Evolutionary conservation across 2,113 vertebrate genomes (phyloP).

Genomic region (Dipodomys stephensi): DNA sequence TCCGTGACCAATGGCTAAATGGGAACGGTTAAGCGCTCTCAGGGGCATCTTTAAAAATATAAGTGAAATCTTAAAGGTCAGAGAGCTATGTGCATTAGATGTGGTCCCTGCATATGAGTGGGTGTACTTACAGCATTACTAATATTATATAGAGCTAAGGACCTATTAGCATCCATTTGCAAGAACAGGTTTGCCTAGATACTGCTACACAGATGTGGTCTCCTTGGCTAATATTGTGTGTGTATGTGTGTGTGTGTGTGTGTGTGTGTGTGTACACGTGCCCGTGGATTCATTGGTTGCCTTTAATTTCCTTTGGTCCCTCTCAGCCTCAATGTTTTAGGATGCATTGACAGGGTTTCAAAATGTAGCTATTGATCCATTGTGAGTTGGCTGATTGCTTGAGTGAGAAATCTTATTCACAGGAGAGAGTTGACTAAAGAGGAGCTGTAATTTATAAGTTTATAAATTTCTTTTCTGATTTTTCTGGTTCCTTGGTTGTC

Average conservation of each 20-base stretch:
- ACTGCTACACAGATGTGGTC: not conserved
- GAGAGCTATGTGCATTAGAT: constrained; percentile 68
- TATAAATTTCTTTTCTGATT: constrained; percentile 48
- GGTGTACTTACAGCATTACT: constrained; percentile 43
- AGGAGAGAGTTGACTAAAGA: not conserved
- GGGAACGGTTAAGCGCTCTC: constrained; percentile 67
- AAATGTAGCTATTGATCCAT: constrained; percentile 61
- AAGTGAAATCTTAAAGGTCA: constrained; percentile 78
- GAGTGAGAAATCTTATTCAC: constrained; percentile 48
- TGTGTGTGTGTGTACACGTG: not conserved
- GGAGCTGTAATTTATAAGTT: constrained; percentile 51
- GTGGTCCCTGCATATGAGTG: constrained; percentile 61
- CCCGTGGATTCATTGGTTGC: not conserved
- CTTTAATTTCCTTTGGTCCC: constrained; percentile 41
- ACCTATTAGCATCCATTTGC: constrained; percentile 64
- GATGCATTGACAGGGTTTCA: constrained; percentile 24
- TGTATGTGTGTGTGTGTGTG: not conserved
- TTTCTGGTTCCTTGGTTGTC: constrained; percentile 17
- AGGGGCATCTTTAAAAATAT: constrained; percentile 75
- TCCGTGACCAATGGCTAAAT: constrained; percentile 63
- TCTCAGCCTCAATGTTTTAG: constrained; percentile 43
- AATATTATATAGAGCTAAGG: constrained; percentile 72
- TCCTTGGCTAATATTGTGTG: constrained; percentile 10
- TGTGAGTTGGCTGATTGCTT: constrained; percentile 61
- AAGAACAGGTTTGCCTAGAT: constrained; percentile 51